These are phyloP conservation scores for Diadophis punctatus DNA, from an alignment of 2,113 vertebrate genomes.

Conservation along the genomic window DNA sequence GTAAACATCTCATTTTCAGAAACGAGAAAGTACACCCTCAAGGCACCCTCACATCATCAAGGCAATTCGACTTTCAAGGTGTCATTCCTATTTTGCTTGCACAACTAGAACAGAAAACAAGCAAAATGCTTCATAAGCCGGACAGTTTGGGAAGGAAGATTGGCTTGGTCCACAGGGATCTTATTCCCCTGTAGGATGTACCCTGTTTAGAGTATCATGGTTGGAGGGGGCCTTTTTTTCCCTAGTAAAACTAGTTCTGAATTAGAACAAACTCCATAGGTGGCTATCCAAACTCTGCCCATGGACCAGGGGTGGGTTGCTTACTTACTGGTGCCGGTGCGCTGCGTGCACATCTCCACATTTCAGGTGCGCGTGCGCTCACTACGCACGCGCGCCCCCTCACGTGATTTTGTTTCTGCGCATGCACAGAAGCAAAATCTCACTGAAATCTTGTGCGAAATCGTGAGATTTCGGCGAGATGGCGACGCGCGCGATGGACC, in stretches of 20 bases:
- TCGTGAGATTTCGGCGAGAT: too few relatives aligned
- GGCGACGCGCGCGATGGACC: too few relatives aligned
- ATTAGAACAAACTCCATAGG: neutral
- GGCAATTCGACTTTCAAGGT: neutral
- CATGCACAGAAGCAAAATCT: too few relatives aligned
- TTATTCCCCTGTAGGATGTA: neutral
- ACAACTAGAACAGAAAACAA: conserved; percentile 6
- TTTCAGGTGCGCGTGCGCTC: too few relatives aligned
- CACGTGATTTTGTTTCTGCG: too few relatives aligned
- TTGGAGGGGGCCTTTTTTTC: neutral
- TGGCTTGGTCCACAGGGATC: neutral
- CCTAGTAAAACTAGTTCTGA: neutral
- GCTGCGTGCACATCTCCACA: too few relatives aligned
- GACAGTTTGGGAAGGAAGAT: neutral
- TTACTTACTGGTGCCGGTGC: too few relatives aligned
- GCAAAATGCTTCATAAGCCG: neutral
- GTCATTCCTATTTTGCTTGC: neutral
- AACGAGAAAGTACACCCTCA: neutral
- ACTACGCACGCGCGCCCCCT: too few relatives aligned
- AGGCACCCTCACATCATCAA: neutral
- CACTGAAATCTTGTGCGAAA: too few relatives aligned
- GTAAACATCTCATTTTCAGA: conserved; percentile 14
- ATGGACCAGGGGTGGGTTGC: too few relatives aligned
- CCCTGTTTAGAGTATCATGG: neutral
- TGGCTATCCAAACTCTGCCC: neutral